These are phyloP conservation scores for Gymnopithys bicolor DNA, from an alignment of 2,797 vertebrate species.

Conservation along the genomic window DNA sequence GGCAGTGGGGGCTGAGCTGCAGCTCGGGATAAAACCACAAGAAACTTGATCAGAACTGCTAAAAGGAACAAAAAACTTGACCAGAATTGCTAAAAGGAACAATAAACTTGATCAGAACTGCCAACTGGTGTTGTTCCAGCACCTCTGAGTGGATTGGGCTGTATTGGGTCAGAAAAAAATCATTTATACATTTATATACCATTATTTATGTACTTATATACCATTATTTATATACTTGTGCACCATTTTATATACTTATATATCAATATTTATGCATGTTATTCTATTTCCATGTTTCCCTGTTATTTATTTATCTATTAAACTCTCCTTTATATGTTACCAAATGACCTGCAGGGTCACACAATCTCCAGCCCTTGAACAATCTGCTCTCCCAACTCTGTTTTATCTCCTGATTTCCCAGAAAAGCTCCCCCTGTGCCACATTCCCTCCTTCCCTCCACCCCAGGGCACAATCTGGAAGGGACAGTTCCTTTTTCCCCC, in stretches of 20 bases:
- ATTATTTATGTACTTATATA: too few species aligned
- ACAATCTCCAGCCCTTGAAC: neutral
- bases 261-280: too few species aligned
- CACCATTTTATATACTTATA: too few species aligned
- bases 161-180: neutral
- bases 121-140: neutral
- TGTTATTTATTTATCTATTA: rapidly evolving
- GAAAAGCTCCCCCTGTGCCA: neutral
- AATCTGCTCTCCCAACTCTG: neutral
- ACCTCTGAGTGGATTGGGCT: neutral
- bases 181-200: too few species aligned
- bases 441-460: neutral
- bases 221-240: too few species aligned
- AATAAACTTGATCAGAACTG: too few species aligned
- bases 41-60: too few species aligned
- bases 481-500: rapidly evolving
- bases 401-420: neutral
- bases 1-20: too few species aligned
- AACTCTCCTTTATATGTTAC: neutral
- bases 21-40: too few species aligned
- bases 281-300: too few species aligned
- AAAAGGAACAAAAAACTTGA: neutral
- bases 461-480: neutral
- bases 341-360: neutral
- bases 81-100: neutral